phyloP scores from a whole-genome alignment of 2,888 invertebrate genomes.

The Flexamia atlantica region DNA sequence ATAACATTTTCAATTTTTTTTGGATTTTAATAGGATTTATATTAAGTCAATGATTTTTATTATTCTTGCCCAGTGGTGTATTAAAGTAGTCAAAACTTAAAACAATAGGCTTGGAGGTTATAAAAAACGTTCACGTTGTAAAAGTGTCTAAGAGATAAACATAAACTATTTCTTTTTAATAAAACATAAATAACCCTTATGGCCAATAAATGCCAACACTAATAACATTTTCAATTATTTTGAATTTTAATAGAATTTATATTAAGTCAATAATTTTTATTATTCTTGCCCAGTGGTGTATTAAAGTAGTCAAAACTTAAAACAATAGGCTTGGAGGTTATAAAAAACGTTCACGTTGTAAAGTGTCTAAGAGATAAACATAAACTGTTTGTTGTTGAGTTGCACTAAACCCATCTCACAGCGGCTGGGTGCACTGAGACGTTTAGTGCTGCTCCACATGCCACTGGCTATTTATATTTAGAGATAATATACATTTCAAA shows the following conservation, averaged over 20 bases:
- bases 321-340: neutral
- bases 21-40: too few relatives aligned
- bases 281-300: neutral
- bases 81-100: neutral
- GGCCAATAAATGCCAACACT: too few relatives aligned
- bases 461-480: too few relatives aligned
- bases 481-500: too few relatives aligned
- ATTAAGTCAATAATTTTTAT: too few relatives aligned
- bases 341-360: neutral
- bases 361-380: constrained; percentile 5
- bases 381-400: constrained; percentile 18
- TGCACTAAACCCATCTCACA: neutral
- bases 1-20: too few relatives aligned
- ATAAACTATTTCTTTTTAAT: too few relatives aligned
- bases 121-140: neutral
- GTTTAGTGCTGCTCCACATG: too few relatives aligned
- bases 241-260: too few relatives aligned
- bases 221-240: too few relatives aligned
- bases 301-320: neutral
- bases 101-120: neutral
- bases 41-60: too few relatives aligned
- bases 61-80: neutral
- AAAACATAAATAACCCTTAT: too few relatives aligned
- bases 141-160: constrained; percentile 7
- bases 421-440: neutral